phyloP scores from a whole-genome alignment of 2,797 vertebrate species.

The Pantherophis alleghaniensis region DNA sequence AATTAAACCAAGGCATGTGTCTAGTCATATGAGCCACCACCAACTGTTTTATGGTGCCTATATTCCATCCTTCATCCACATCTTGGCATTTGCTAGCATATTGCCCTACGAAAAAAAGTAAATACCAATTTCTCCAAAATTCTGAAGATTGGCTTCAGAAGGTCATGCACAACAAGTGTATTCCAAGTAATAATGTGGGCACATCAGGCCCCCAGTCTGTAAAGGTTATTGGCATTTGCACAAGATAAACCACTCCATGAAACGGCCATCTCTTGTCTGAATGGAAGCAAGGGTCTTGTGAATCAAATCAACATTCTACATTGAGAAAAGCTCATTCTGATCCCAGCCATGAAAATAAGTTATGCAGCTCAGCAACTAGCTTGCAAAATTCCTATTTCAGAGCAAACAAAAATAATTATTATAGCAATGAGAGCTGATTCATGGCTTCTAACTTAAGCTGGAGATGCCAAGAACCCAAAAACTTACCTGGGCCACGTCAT shows the following conservation, averaged over 20 bases:
- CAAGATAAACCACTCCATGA: not conserved
- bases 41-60: not conserved
- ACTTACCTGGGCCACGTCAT: constrained; percentile 81
- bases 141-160: not conserved
- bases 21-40: not conserved
- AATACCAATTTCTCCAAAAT: not conserved
- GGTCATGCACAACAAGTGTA: not conserved
- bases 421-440: not conserved
- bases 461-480: not conserved
- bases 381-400: not conserved
- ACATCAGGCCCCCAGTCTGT: not conserved
- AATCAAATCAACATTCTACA: not conserved
- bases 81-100: not conserved
- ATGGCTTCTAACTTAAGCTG: not conserved
- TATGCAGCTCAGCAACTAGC: not conserved
- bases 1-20: not conserved
- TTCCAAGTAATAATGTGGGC: not conserved
- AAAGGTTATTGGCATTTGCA: not conserved
- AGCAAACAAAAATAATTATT: not conserved
- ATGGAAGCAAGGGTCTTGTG: not conserved
- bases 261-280: not conserved
- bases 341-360: not conserved
- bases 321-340: not conserved
- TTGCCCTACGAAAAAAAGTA: not conserved
- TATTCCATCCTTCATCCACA: not conserved